Percentiles rank a stretch among this genome's conserved stretches.
Conservation (phyloP, 2,113 vertebrate genomes). For the Microtus ochrogaster region DNA sequence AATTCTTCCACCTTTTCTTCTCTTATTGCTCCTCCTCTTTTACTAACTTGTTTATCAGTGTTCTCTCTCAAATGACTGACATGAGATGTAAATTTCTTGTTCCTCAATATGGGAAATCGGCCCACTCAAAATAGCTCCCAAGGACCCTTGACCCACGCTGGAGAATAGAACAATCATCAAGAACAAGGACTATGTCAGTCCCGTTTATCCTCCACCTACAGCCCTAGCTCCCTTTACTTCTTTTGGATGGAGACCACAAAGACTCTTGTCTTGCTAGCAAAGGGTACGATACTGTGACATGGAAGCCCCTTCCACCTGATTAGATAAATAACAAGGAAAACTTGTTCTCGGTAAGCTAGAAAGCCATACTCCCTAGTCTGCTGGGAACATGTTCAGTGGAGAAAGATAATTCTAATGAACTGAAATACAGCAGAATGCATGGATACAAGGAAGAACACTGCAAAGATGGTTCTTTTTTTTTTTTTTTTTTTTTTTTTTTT, state of each 20-base stretch:
- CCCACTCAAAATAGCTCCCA: background rate
- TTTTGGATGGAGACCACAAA: constrained; percentile 36
- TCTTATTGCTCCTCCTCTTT: background rate
- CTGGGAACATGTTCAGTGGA: constrained; percentile 83
- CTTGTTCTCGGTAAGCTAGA: constrained; percentile 80
- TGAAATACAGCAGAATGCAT: constrained; percentile 84
- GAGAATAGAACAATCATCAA: background rate
- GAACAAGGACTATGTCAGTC: background rate
- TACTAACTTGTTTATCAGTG: background rate
- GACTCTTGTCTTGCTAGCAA: constrained; percentile 71
- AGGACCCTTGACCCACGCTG: background rate
- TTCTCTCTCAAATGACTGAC: background rate
- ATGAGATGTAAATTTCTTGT: background rate
- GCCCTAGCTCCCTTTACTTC: background rate
- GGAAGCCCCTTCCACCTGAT: constrained; percentile 73
- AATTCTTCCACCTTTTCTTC: background rate
- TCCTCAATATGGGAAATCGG: background rate
- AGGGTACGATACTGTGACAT: constrained; percentile 67
- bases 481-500: background rate
- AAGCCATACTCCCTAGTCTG: constrained; percentile 80
- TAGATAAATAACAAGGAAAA: constrained; percentile 87
- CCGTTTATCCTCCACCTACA: background rate
- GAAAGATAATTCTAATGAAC: constrained; percentile 86
- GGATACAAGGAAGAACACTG: constrained; percentile 68
- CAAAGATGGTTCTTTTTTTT: constrained; percentile 62